These are phyloP conservation scores for Listronotus bonariensis DNA, from an alignment of 1,140 invertebrate species.

Conservation along the genomic window DNA sequence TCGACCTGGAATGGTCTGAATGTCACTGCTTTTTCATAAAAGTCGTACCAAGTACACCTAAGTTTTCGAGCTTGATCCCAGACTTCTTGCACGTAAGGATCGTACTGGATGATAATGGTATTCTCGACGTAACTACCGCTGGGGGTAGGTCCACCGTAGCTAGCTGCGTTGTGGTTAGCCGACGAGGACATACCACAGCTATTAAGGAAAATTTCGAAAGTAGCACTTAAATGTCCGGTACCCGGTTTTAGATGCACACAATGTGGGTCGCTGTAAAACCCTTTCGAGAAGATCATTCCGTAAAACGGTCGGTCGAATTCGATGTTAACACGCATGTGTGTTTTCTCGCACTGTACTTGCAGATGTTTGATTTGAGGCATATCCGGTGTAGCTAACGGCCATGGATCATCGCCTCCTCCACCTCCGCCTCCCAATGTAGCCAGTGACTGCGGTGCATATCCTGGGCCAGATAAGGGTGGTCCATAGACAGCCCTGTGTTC, in stretches of 20 bases:
- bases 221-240: slow-evolving; percentile 85
- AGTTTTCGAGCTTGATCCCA: slow-evolving; percentile 85
- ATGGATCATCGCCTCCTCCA: slow-evolving; percentile 69
- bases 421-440: slow-evolving; percentile 53
- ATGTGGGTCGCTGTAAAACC: slow-evolving; percentile 86
- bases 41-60: slow-evolving; percentile 93
- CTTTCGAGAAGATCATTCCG: slow-evolving; percentile 95
- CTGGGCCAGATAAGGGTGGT: slow-evolving; percentile 66
- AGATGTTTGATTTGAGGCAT: slow-evolving; percentile 90
- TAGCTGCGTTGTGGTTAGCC: slow-evolving; percentile 80
- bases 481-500: slow-evolving; percentile 79
- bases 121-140: slow-evolving; percentile 93
- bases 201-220: slow-evolving; percentile 90
- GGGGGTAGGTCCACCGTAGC: slow-evolving; percentile 77
- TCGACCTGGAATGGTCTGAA: slow-evolving; percentile 93
- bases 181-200: slow-evolving; percentile 90
- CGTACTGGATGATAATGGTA: slow-evolving; percentile 93
- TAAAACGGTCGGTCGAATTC: slow-evolving; percentile 94
- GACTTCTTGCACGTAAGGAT: slow-evolving; percentile 92
- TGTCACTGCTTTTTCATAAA: slow-evolving; percentile 92
- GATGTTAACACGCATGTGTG: slow-evolving; percentile 92
- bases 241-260: slow-evolving; percentile 90
- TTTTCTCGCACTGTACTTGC: slow-evolving; percentile 95
- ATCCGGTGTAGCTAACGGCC: slow-evolving; percentile 81
- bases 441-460: slow-evolving; percentile 58